Percentiles rank a stretch among this genome's conserved stretches.
Conservation (phyloP, 2,888 invertebrate genomes). For the Dendrolimus houi region DNA sequence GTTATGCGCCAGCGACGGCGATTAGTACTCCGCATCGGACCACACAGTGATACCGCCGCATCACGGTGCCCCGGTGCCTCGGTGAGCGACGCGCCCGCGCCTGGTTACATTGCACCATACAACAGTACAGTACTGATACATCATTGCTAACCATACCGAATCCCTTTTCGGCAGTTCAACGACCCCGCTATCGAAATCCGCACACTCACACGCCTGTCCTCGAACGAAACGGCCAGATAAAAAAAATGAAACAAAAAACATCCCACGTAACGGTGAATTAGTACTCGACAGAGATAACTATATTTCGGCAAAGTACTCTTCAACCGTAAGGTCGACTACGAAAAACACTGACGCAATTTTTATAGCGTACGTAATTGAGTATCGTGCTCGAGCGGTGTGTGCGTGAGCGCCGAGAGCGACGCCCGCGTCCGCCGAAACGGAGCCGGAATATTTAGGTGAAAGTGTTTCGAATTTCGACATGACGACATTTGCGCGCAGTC, state of each 20-base stretch:
- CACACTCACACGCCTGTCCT: slow-evolving; percentile 66
- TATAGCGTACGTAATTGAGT: slow-evolving; percentile 73
- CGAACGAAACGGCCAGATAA: slow-evolving; percentile 53
- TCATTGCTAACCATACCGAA: slow-evolving; percentile 52
- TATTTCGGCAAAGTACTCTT: slow-evolving; percentile 62
- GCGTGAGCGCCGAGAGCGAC: slow-evolving; percentile 73
- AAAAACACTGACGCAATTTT: slow-evolving; percentile 77
- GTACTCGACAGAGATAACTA: slow-evolving; percentile 70
- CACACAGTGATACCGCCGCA: slow-evolving; percentile 39
- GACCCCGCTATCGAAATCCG: slow-evolving; percentile 75
- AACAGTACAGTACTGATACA: slow-evolving; percentile 38
- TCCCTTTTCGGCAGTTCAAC: slow-evolving; percentile 68
- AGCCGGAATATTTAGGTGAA: slow-evolving; percentile 77
- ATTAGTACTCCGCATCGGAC: slow-evolving; percentile 38
- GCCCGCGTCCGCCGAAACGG: slow-evolving; percentile 74
- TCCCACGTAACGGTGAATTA: slow-evolving; percentile 57
- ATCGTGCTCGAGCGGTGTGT: slow-evolving; percentile 59
- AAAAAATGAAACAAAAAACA: slow-evolving; percentile 66
- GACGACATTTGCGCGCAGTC: slow-evolving; percentile 76
- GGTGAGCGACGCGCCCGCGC: slow-evolving; percentile 1
- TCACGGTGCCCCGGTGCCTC: slow-evolving; percentile 10
- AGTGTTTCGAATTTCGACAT: slow-evolving; percentile 77
- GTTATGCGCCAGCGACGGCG: slow-evolving; percentile 45
- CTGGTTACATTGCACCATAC: slow-evolving; percentile 4
- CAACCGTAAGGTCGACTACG: slow-evolving; percentile 67